A percentile compares a stretch with the other conserved stretches of the same genome.
phyloP scores from a whole-genome alignment of 2,113 vertebrate genomes.

The Abramis brama region DNA sequence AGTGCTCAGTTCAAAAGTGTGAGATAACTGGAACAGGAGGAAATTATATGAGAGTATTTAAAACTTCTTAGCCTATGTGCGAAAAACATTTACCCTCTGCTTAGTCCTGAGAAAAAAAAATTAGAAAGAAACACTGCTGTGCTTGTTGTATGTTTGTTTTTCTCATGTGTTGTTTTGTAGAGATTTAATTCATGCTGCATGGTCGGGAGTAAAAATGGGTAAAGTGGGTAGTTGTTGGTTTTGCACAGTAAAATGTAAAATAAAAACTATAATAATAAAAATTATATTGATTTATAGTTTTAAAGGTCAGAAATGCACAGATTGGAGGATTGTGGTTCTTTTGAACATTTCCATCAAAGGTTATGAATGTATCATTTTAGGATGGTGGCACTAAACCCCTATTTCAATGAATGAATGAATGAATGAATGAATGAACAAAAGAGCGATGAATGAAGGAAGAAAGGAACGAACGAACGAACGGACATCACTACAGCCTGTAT shows the following conservation, averaged over 20 bases:
- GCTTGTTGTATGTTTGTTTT: background rate
- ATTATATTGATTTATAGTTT: background rate
- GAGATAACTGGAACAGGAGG: background rate
- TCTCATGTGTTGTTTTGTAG: too few relatives aligned
- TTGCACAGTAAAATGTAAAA: background rate
- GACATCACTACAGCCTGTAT: background rate
- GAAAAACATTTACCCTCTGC: background rate
- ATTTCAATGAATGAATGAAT: too few relatives aligned
- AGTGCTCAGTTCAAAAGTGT: background rate
- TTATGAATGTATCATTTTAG: background rate
- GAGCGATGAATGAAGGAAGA: too few relatives aligned
- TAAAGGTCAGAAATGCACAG: background rate
- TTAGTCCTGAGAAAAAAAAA: background rate
- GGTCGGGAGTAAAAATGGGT: background rate
- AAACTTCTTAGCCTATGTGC: background rate
- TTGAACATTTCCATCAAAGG: background rate
- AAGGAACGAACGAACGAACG: fast-evolving
- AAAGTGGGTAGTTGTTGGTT: background rate
- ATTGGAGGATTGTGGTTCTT: background rate
- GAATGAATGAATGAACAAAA: too few relatives aligned
- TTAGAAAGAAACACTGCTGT: background rate
- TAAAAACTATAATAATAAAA: background rate
- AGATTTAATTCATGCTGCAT: too few relatives aligned
- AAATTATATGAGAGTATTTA: conserved; percentile 10
- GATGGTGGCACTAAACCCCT: background rate